Evolutionary conservation across 2,888 invertebrate species (phyloP).

Genomic region (Sicus ferrugineus): DNA sequence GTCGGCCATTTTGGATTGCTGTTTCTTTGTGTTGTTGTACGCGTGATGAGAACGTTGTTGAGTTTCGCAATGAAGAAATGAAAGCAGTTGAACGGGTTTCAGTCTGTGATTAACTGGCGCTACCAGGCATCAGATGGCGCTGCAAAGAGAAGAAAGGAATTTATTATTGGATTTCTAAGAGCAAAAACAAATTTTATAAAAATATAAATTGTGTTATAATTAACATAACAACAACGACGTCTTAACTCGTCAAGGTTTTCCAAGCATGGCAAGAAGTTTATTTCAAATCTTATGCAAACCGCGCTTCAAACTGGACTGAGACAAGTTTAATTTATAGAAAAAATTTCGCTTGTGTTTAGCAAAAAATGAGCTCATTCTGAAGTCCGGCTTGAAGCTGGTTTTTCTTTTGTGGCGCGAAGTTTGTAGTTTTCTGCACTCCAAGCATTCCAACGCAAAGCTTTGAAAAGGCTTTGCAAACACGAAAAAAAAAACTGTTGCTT

Average conservation of each 20-base stretch:
- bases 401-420: background rate
- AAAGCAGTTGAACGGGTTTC: slow-evolving; percentile 30
- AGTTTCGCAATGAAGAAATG: slow-evolving; percentile 6
- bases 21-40: slow-evolving; percentile 20
- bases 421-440: too few relatives aligned
- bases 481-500: too few relatives aligned
- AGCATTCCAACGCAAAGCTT: too few relatives aligned
- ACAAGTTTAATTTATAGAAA: background rate
- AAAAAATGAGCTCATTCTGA: slow-evolving; percentile 9
- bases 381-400: slow-evolving; percentile 20
- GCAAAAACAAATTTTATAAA: background rate
- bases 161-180: background rate
- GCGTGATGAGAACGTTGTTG: slow-evolving; percentile 18
- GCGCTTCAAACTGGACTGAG: background rate
- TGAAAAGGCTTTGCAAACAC: too few relatives aligned
- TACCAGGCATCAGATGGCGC: slow-evolving; percentile 20
- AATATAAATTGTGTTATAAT: background rate
- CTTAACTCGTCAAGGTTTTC: too few relatives aligned
- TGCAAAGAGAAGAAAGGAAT: slow-evolving; percentile 31
- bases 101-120: slow-evolving; percentile 13
- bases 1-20: slow-evolving; percentile 57
- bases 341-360: background rate
- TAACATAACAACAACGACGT: too few relatives aligned
- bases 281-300: too few relatives aligned
- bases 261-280: too few relatives aligned